Evolutionary conservation across 2,888 invertebrate genomes (phyloP), one percentile per base, ranked within the genome.

Genomic region (Mythimna ferrago): DNA sequence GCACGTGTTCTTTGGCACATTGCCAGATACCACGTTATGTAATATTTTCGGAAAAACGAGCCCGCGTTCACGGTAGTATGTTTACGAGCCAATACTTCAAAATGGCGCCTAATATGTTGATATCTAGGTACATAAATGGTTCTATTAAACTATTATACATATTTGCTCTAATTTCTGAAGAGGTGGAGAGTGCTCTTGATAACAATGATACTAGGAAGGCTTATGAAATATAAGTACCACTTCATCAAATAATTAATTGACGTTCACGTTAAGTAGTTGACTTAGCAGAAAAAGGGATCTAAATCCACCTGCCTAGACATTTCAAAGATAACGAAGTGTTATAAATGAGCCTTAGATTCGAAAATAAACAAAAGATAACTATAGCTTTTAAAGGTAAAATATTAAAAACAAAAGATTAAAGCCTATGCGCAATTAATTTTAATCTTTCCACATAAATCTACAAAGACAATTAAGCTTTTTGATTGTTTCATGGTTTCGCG

Each of bases 361-460:
- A 79, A 78, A 63, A n/a, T 63, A 72, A 63, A 79, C 48, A 62
- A 56, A 48, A 51, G 21, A 70, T 70, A 48, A 38, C 6, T 35
- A 41, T n/a, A 3, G 7, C 21, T 63, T 60, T 56, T 38, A 16
- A 75, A 65, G n/a, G 35, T 61, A 54, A 60, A 66, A 58, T 48
- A 63, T 35, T 48, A 44, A 56, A 76, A 81, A 81, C 57, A 66
- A 66, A 48, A 71, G 41, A 71, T 81, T 44, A 66, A 60, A 38
- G 56, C 66, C 41, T 65, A 62, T 32, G 51, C 73, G 68, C 63
- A 80, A 67, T 73, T 62, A 69, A 57, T 35, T 6, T 2, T 83
- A 53, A 84, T 84, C 86, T 64, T 84, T 84, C 62, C 71, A 21
- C 56, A 57, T 71, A 80, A 85, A 83, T 84, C 84, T 68, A 73